Conservation (phyloP, 1,140 invertebrate species). For the Caerostris extrusa region DNA sequence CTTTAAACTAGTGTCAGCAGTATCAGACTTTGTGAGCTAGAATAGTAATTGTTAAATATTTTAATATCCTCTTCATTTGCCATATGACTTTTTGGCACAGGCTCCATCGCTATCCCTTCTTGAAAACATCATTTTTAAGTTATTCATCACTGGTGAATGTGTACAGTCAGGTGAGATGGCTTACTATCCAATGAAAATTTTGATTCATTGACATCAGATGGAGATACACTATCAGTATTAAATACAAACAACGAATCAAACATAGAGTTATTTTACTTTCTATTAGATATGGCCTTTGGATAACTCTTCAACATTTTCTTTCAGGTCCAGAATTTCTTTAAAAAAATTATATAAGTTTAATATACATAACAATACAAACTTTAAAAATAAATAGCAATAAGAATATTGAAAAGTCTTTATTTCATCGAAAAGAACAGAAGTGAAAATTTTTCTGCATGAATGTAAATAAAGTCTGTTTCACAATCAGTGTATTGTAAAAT, state of each 20-base stretch:
- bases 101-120: conserved; percentile 55
- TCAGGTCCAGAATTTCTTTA: conserved; percentile 89
- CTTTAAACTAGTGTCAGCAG: background rate
- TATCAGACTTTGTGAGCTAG: conserved; percentile 53
- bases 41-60: conserved; percentile 49
- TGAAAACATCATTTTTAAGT: background rate
- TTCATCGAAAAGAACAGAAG: too few species aligned
- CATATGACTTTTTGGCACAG: conserved; percentile 72
- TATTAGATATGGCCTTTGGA: conserved; percentile 93
- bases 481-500: too few species aligned
- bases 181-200: conserved; percentile 55
- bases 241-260: conserved; percentile 96
- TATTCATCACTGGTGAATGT: conserved; percentile 61
- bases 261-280: conserved; percentile 93
- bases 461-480: too few species aligned
- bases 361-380: conserved; percentile 67
- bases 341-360: conserved; percentile 89
- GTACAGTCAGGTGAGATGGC: conserved; percentile 6
- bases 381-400: too few species aligned
- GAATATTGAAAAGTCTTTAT: too few species aligned
- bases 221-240: conserved; percentile 82
- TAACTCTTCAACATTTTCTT: conserved; percentile 92
- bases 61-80: conserved; percentile 55
- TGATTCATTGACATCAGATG: conserved; percentile 43
- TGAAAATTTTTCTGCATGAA: too few species aligned